Percentiles rank a stretch among this genome's conserved stretches.
phyloP scores from a whole-genome alignment of 2,113 vertebrate species.

The Microtus pennsylvanicus region DNA sequence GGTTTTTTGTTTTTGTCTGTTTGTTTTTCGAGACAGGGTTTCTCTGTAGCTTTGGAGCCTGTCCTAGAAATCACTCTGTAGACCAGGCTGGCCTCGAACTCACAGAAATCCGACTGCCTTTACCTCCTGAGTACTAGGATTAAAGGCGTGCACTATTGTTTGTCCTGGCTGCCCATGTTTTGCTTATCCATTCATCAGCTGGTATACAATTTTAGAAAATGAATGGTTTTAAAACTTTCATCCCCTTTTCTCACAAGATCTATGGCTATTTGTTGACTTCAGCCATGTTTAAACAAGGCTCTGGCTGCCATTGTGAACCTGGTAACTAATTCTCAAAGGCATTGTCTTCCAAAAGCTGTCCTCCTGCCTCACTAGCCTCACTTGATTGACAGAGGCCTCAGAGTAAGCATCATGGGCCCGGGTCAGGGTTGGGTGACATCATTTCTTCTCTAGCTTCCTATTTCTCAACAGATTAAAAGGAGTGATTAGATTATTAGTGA shows the following conservation, averaged over 20 bases:
- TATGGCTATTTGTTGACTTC: not conserved
- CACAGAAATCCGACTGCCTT: too few relatives aligned
- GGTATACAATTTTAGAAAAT: constrained; percentile 41
- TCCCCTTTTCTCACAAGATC: not conserved
- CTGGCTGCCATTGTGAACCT: constrained; percentile 30
- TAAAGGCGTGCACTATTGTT: too few relatives aligned
- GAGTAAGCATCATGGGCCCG: not conserved
- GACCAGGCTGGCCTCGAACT: too few relatives aligned
- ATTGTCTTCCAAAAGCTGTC: not conserved
- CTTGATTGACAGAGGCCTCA: not conserved
- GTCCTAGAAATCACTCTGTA: too few relatives aligned
- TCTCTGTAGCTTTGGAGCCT: too few relatives aligned
- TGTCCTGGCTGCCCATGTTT: not conserved
- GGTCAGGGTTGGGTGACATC: not conserved
- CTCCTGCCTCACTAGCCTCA: not conserved
- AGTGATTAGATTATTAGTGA: not conserved
- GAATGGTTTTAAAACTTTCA: not conserved
- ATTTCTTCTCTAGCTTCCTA: not conserved
- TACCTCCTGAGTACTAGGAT: too few relatives aligned
- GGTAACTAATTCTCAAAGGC: not conserved
- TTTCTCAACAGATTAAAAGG: not conserved
- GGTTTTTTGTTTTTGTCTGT: not conserved
- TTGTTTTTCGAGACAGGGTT: not conserved
- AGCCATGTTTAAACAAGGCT: constrained; percentile 4
- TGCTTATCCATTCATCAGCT: not conserved